phyloP scores from a whole-genome alignment of 1,140 invertebrate species.

The Formica exsecta region DNA sequence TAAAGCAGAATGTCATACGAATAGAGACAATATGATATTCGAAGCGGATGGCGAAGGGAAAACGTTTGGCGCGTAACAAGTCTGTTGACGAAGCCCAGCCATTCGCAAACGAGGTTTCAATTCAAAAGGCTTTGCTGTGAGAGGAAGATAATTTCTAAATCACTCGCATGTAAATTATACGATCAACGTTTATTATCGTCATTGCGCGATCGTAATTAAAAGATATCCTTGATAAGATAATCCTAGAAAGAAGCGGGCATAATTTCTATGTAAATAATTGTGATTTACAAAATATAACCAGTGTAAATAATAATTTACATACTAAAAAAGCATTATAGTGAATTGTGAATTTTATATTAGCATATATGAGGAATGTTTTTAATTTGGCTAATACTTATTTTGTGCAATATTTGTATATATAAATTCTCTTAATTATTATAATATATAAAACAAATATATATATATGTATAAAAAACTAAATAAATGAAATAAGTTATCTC shows the following conservation, averaged over 20 bases:
- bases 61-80: constrained; percentile 19
- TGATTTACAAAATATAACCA: neutral
- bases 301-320: neutral
- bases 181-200: neutral
- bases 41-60: constrained; percentile 28
- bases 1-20: constrained; percentile 56
- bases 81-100: neutral
- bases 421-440: neutral
- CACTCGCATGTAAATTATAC: neutral
- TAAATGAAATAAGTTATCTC: constrained; percentile 4
- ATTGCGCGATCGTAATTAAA: neutral
- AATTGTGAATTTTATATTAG: neutral
- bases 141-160: constrained; percentile 36
- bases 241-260: neutral
- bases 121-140: constrained; percentile 12
- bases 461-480: neutral
- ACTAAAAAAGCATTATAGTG: neutral
- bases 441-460: neutral
- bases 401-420: neutral
- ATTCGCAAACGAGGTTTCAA: constrained; percentile 24
- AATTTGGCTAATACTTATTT: neutral
- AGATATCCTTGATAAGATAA: too few species aligned
- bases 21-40: constrained; percentile 56
- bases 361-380: neutral
- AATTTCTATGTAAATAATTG: constrained; percentile 2